Percentiles rank a stretch among this genome's conserved stretches.
These are phyloP conservation scores for Nemotelus pantherinus DNA, from an alignment of 2,888 invertebrate species.

Conservation along the genomic window DNA sequence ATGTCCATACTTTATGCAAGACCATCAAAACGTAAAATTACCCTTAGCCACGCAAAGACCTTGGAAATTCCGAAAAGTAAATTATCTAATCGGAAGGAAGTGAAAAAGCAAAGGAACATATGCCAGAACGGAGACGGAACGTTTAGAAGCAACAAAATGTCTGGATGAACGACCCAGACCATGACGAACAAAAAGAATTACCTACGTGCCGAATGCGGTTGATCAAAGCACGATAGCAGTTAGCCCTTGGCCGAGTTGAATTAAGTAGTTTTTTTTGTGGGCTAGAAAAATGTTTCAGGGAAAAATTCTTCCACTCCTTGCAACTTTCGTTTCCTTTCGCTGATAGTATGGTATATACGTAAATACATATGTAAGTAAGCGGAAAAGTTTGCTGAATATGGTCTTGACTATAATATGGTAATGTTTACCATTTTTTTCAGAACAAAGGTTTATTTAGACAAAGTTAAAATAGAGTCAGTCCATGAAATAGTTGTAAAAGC, in stretches of 20 bases:
- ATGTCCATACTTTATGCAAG: neutral
- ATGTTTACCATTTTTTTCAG: too few species aligned
- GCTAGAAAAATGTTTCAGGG: too few species aligned
- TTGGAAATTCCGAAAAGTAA: conserved; percentile 32
- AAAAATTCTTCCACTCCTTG: too few species aligned
- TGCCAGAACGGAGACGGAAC: conserved; percentile 19
- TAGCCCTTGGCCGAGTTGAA: conserved; percentile 24
- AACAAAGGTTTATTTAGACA: too few species aligned
- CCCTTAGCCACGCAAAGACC: conserved; percentile 29
- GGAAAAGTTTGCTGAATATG: too few species aligned
- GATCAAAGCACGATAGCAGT: conserved; percentile 22
- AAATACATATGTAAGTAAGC: too few species aligned
- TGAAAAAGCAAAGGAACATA: conserved; percentile 31
- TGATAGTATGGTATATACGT: too few species aligned
- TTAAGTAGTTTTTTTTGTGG: neutral
- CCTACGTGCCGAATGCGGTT: neutral
- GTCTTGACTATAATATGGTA: too few species aligned
- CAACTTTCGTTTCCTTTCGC: too few species aligned
- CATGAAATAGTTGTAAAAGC: too few species aligned
- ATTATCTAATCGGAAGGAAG: conserved; percentile 34
- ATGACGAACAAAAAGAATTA: neutral
- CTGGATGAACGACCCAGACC: conserved; percentile 4
- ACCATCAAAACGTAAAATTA: conserved; percentile 11
- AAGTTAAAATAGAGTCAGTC: too few species aligned
- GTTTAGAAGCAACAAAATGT: conserved; percentile 17